Percentiles rank a stretch among this genome's conserved stretches.
Conservation (phyloP, 2,797 vertebrate species). For the Tragopan temminckii region DNA sequence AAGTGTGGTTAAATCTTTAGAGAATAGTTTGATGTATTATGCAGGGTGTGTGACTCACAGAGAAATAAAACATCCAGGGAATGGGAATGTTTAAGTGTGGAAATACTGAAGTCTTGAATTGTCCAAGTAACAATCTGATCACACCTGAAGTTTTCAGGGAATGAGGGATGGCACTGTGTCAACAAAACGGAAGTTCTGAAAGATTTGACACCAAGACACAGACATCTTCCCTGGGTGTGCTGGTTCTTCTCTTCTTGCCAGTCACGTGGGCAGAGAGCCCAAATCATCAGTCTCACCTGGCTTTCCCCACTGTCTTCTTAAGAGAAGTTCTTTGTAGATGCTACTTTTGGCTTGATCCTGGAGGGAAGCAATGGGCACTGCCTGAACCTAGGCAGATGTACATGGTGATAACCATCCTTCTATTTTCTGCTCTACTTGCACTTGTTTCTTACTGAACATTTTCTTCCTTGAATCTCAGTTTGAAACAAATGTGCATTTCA, state of each 20-base stretch:
- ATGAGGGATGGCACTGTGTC: not conserved
- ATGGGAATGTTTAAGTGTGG: not conserved
- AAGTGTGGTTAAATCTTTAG: not conserved
- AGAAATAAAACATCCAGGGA: not conserved
- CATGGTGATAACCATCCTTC: not conserved
- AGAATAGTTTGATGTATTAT: not conserved
- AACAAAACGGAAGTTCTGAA: not conserved
- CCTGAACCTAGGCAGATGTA: not conserved
- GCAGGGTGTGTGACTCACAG: not conserved
- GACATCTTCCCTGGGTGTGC: accelerated
- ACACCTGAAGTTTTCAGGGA: not conserved
- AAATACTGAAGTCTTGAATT: not conserved
- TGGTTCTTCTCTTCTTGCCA: accelerated
- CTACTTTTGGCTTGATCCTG: not conserved
- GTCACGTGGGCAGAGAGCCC: accelerated
- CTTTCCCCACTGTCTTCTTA: not conserved
- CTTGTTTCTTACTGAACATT: not conserved
- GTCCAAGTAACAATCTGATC: not conserved
- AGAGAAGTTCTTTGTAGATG: not conserved
- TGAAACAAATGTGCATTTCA: not conserved
- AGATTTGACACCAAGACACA: not conserved
- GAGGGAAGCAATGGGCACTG: not conserved
- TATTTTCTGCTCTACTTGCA: not conserved
- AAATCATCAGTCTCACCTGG: accelerated
- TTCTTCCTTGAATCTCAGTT: not conserved